Conservation (phyloP, 2,113 vertebrate species). For the Chascanopsetta lugubris region DNA sequence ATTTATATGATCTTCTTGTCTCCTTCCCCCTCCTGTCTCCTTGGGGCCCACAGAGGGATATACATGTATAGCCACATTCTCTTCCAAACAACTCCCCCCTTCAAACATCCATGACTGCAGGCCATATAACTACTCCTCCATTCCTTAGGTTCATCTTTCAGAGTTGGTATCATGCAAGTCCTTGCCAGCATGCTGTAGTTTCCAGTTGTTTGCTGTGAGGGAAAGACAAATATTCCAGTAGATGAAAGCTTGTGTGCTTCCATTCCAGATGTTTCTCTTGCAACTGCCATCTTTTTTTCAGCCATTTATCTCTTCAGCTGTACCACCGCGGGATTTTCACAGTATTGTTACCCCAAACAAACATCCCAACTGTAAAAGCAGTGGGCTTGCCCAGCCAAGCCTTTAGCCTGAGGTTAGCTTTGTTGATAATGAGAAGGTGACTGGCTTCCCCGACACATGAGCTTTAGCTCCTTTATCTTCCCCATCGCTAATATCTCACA, state of each 20-base stretch:
- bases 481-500: constrained; percentile 58
- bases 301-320: constrained; percentile 47
- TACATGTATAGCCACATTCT: not conserved
- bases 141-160: constrained; percentile 45
- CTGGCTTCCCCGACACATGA: constrained; percentile 63
- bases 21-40: not conserved
- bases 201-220: constrained; percentile 34
- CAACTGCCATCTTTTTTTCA: constrained; percentile 6
- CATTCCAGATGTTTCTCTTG: constrained; percentile 60
- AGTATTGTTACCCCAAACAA: constrained; percentile 70
- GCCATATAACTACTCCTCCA: constrained; percentile 31
- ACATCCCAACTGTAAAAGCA: constrained; percentile 64
- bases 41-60: constrained; percentile 15
- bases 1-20: constrained; percentile 3
- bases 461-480: constrained; percentile 55
- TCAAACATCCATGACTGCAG: constrained; percentile 21
- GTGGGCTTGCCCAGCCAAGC: constrained; percentile 67
- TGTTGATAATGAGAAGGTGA: constrained; percentile 46
- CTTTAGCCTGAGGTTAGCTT: constrained; percentile 55
- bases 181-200: constrained; percentile 27
- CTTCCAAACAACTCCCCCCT: constrained; percentile 32
- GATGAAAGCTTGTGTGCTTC: constrained; percentile 50
- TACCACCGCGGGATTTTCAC: constrained; percentile 53
- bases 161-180: constrained; percentile 24
- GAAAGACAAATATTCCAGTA: constrained; percentile 24